Evolutionary conservation across 2,888 invertebrate genomes (phyloP).

Genomic region (Sphinx pinastri): DNA sequence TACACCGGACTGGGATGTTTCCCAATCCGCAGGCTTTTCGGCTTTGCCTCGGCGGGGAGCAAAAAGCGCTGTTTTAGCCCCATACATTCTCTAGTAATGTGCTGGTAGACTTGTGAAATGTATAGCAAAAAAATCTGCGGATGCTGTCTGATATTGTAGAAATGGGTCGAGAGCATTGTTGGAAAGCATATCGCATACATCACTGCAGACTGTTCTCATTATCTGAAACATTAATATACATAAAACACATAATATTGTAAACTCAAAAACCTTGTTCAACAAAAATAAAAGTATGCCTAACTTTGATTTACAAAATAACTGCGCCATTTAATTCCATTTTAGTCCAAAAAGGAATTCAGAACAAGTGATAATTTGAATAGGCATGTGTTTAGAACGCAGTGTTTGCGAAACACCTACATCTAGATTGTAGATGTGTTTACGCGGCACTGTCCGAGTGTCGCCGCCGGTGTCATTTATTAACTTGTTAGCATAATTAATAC

Average conservation of each 20-base stretch:
- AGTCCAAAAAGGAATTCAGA: too few species aligned
- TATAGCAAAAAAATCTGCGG: background rate
- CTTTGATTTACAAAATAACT: too few species aligned
- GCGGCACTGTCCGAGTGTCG: background rate
- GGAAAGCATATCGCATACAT: too few species aligned
- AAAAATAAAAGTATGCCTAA: too few species aligned
- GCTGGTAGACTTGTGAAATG: slow-evolving; percentile 9
- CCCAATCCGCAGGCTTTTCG: slow-evolving; percentile 16
- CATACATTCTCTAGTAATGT: background rate
- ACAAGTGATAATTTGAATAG: too few species aligned
- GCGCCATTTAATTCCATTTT: too few species aligned
- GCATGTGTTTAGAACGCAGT: background rate
- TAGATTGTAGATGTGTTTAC: slow-evolving; percentile 3
- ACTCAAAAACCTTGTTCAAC: too few species aligned
- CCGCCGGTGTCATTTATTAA: background rate
- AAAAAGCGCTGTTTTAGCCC: slow-evolving; percentile 13
- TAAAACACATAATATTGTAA: too few species aligned
- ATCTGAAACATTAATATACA: too few species aligned
- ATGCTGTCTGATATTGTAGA: background rate
- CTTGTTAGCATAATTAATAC: slow-evolving; percentile 12
- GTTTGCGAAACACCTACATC: background rate
- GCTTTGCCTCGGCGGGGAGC: background rate
- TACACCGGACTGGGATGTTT: slow-evolving; percentile 2
- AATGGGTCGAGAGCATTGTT: background rate
- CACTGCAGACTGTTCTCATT: background rate